Evolutionary conservation across 2,113 vertebrate species (phyloP), one percentile per base, ranked within the genome.

Genomic region (Chlamydotis undulata): DNA sequence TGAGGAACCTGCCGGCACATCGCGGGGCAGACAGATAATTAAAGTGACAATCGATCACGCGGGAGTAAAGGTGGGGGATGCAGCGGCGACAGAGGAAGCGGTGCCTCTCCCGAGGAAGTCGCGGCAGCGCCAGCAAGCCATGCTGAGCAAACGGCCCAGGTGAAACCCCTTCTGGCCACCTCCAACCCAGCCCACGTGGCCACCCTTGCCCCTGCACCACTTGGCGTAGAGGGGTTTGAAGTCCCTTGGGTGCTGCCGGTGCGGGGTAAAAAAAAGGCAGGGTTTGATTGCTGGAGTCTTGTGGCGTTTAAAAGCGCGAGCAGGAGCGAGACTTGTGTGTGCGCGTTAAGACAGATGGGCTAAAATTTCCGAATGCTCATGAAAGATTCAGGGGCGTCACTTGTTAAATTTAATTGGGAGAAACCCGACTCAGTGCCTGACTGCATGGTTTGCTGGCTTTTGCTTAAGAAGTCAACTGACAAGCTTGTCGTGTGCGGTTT

Each of bases 321-420:
- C 50, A 16, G 47, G 61, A 92, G 55, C 0, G 49, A 82, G 78
- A 65, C 26, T 85, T 19, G 47, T 65, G 84, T 59, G 95, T 50
- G 88, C 5, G 7, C 26, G 53, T 76, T 22, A 56, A 95, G 95
- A 95, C 95, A 96, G 97, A 94, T 64, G 93, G 96, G 90, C 95
- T 97, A 94, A 97, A 95, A 94, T 89, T 82, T 94, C 95, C 26
- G 86, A 94, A 87, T 1, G 92, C 97, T 98, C 97, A 98, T 97
- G 97, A 98, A 98, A 98, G 96, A 98, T 98, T 98, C 98, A 98
- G 93, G 95, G 96, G 90, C 82, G 74, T 96, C 97, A 94, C 97
- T 97, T 97, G 97, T 98, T 98, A 97, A 98, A 98, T 97, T 98
- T 98, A 98, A 98, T 98, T 98, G 97, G 98, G 97, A 97, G 97